These are phyloP conservation scores for Suncus etruscus DNA, from an alignment of 2,113 vertebrate genomes.

Conservation along the genomic window DNA sequence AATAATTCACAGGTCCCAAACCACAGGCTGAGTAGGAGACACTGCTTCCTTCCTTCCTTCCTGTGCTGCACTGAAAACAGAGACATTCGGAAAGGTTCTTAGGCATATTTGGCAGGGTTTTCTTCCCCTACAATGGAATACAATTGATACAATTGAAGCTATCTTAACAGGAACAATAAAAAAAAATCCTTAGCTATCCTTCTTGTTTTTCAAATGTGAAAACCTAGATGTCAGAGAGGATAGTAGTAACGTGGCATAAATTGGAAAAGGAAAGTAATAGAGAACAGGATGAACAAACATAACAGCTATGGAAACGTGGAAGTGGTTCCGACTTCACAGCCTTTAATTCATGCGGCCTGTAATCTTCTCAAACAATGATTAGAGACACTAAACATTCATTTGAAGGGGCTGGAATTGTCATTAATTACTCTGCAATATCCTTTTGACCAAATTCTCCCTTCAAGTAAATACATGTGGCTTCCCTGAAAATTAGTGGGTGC, in stretches of 20 bases:
- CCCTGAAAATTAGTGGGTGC: constrained; percentile 60
- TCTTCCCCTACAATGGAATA: background rate
- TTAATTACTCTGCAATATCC: constrained; percentile 41
- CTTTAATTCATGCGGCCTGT: constrained; percentile 67
- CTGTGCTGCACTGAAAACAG: constrained; percentile 41
- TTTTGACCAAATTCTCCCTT: constrained; percentile 41
- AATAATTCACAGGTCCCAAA: constrained; percentile 40
- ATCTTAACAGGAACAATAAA: too few species aligned
- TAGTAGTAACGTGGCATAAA: background rate
- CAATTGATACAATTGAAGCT: background rate
- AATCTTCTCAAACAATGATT: constrained; percentile 73
- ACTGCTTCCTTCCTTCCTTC: constrained; percentile 52
- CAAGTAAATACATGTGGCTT: constrained; percentile 62
- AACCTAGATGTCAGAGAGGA: constrained; percentile 26
- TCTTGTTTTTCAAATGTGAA: constrained; percentile 40
- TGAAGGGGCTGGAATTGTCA: constrained; percentile 46
- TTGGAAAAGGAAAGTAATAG: constrained; percentile 30
- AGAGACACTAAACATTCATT: constrained; percentile 20
- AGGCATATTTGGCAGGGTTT: background rate
- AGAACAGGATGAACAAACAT: background rate
- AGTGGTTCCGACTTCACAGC: background rate
- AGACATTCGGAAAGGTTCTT: constrained; percentile 6
- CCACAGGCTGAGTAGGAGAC: constrained; percentile 10
- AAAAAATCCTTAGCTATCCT: background rate
- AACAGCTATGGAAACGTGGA: background rate